A percentile compares a stretch with the other conserved stretches of the same genome.
phyloP scores from a whole-genome alignment of 2,888 invertebrate genomes.

The Malthinus flaveolus region DNA sequence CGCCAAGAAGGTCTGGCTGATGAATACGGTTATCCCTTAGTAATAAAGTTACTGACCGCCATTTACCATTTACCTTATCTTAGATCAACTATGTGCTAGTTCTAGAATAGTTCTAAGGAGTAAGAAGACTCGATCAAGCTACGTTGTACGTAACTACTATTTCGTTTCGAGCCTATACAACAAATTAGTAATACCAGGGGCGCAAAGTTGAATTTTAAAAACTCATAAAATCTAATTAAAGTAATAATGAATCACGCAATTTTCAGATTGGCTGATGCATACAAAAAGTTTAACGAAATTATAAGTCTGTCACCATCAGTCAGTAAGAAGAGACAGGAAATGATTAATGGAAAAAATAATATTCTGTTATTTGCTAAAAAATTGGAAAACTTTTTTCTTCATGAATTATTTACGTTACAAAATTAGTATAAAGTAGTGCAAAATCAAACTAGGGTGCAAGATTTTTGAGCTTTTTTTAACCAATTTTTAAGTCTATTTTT shows the following conservation, averaged over 20 bases:
- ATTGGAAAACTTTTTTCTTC: too few species aligned
- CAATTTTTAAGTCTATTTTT: too few species aligned
- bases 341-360: slow-evolving; percentile 1
- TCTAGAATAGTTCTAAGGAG: slow-evolving; percentile 18
- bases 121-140: slow-evolving; percentile 39
- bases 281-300: slow-evolving; percentile 5
- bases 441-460: too few species aligned
- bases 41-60: slow-evolving; percentile 43
- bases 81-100: slow-evolving; percentile 29
- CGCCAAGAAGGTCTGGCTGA: slow-evolving; percentile 29
- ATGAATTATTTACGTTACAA: too few species aligned
- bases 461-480: too few species aligned
- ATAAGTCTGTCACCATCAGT: slow-evolving; percentile 7
- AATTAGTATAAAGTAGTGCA: too few species aligned
- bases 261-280: slow-evolving; percentile 5
- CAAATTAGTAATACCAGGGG: too few species aligned
- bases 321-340: not conserved
- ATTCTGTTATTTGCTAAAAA: not conserved
- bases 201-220: too few species aligned
- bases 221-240: too few species aligned
- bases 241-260: slow-evolving; percentile 3
- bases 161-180: too few species aligned
- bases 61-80: slow-evolving; percentile 40
- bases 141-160: slow-evolving; percentile 37
- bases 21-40: slow-evolving; percentile 31